Evolutionary conservation across 2,797 vertebrate species (phyloP).

Genomic region (Enteromius anoplus): DNA sequence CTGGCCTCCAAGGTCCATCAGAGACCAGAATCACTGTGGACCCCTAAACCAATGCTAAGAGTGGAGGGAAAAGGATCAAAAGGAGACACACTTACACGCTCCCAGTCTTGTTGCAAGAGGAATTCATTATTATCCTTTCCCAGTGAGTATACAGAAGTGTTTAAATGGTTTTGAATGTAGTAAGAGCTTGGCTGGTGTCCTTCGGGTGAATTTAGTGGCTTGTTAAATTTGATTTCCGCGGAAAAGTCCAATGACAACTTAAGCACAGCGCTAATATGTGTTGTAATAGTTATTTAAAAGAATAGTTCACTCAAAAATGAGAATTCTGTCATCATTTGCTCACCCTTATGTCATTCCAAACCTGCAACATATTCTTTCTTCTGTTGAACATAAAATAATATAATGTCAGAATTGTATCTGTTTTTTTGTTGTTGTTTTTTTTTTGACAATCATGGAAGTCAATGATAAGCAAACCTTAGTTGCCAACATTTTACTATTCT

Average conservation of each 20-base stretch:
- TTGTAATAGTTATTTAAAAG: not conserved
- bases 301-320: not conserved
- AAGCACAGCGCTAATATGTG: not conserved
- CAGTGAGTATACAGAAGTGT: conserved; percentile 40
- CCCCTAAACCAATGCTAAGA: conserved; percentile 79
- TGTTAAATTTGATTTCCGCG: not conserved
- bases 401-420: not conserved
- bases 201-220: not conserved
- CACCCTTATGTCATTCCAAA: not conserved
- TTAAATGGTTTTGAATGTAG: not conserved
- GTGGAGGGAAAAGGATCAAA: conserved; percentile 53
- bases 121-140: conserved; percentile 68
- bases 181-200: not conserved
- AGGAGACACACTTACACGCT: conserved; percentile 55
- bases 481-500: not conserved
- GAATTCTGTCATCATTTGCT: not conserved
- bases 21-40: conserved; percentile 83
- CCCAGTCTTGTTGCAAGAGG: conserved; percentile 60
- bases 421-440: not conserved
- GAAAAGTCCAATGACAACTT: not conserved
- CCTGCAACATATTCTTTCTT: not conserved
- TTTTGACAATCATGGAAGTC: not conserved
- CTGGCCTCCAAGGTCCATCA: conserved; percentile 79
- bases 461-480: not conserved
- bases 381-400: not conserved